These are phyloP conservation scores for Pogona vitticeps DNA, from an alignment of 2,113 vertebrate species.

Conservation along the genomic window DNA sequence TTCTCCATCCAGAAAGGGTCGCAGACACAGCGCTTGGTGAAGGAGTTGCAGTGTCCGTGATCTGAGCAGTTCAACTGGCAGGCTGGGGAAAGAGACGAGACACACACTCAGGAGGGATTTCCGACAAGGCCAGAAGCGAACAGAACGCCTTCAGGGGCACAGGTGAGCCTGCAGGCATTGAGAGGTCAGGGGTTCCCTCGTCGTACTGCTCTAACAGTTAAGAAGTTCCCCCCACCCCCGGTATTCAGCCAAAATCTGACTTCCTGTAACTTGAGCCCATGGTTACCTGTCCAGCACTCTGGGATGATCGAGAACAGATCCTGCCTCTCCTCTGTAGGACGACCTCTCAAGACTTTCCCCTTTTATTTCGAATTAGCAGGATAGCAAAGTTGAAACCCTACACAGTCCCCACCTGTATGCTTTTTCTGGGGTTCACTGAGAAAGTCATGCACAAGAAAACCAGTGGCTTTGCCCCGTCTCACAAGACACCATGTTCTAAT, in stretches of 20 bases:
- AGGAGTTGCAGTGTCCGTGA: constrained; percentile 92
- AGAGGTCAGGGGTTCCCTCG: background rate
- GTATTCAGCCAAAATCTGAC: too few relatives aligned
- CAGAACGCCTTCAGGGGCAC: background rate
- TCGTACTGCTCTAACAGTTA: too few relatives aligned
- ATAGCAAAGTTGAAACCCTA: background rate
- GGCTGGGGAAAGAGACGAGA: constrained; percentile 74
- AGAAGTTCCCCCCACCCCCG: too few relatives aligned
- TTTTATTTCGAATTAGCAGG: background rate
- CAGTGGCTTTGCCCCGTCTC: background rate
- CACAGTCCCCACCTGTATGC: too few relatives aligned
- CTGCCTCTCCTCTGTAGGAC: too few relatives aligned
- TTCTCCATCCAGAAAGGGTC: constrained; percentile 99
- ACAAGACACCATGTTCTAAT: background rate
- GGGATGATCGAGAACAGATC: too few relatives aligned
- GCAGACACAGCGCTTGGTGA: constrained; percentile 92
- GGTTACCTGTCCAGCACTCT: too few relatives aligned
- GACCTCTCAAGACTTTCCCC: too few relatives aligned
- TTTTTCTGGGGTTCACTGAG: background rate
- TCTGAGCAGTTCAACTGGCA: constrained; percentile 96
- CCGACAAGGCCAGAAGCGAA: background rate
- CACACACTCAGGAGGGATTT: background rate
- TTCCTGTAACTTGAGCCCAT: too few relatives aligned
- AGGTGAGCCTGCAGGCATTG: background rate
- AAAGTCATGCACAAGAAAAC: background rate